A percentile compares a stretch with the other conserved stretches of the same genome.
These are phyloP conservation scores for Ictalurus punctatus DNA, from an alignment of 2,113 vertebrate genomes.

Conservation along the genomic window DNA sequence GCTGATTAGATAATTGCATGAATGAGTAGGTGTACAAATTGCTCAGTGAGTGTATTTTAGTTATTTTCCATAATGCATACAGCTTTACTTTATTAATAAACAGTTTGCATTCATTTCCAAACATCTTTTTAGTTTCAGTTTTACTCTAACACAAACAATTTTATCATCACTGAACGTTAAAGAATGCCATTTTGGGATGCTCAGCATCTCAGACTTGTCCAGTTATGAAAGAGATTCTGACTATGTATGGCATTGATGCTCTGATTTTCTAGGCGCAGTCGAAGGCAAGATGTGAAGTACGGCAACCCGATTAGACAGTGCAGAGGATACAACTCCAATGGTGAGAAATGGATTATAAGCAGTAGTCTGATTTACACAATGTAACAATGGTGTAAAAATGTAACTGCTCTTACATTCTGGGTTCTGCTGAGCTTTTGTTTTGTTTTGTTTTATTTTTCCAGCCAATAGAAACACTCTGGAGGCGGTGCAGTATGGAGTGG, in stretches of 20 bases:
- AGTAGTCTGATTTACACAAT: neutral
- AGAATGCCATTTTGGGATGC: neutral
- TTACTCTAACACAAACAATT: neutral
- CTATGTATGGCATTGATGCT: constrained; percentile 53
- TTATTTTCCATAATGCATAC: neutral
- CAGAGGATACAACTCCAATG: constrained; percentile 81
- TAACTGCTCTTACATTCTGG: neutral
- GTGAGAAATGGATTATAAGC: constrained; percentile 60
- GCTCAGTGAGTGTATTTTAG: neutral
- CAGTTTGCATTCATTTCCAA: neutral
- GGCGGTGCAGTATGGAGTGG: constrained; percentile 90
- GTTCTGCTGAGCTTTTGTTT: neutral
- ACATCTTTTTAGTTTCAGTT: neutral
- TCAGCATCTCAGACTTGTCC: neutral
- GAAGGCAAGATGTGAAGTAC: constrained; percentile 82
- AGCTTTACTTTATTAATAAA: neutral
- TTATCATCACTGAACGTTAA: neutral
- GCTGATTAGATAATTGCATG: no score
- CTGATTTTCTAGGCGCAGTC: constrained; percentile 72
- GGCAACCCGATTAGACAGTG: constrained; percentile 83
- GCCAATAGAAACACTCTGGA: constrained; percentile 91
- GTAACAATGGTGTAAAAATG: neutral
- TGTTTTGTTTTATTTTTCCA: constrained; percentile 54
- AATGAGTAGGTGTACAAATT: no score
- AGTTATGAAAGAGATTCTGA: constrained; percentile 8